Base-by-base conservation (phyloP, 2,797 vertebrate genomes). In the Muraenolepis orangiensis region DNA sequence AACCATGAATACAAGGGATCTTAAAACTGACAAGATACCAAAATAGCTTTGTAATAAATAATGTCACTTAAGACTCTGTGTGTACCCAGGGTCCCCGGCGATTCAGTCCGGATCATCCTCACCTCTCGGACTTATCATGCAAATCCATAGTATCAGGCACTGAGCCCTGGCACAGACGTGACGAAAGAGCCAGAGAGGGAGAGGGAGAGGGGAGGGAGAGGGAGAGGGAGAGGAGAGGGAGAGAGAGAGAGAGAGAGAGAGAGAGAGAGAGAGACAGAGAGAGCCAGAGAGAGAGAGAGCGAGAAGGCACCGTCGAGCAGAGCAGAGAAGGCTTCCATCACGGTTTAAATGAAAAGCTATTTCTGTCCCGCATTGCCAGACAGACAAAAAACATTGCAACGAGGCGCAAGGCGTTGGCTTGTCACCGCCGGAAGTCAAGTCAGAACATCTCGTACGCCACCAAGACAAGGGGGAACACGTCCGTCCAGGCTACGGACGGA, bases 71-170 rank as follows among this genome's bases (percentile, higher is more conserved):
- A 34, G 32, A 34, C 32, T 23, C 18, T 26, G 57, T 28, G 28
- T 29, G 66, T 14, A 18, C 29, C 66, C 12, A 30, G 64, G 29
- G 30, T 38, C 16, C 69, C 64, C 57, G 30, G 64, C 67, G 40
- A 72, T 57, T 69, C 51, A 29, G 30, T 68, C 16, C 40, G 40
- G 66, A 69, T 40, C 46, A 71, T 67, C 57, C 57, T 16, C 18
- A 46, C 7, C 23, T 11, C 42, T 20, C 42, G 28, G 38, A 51
- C 66, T 69, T 2, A 8, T 23, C 6, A 31, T 46, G 57, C 32
- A 72, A 72, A 76, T 69, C 66, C 38, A 32, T 69, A 66, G 23
- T 31, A 72, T 32, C n/a, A 68, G 40, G 70, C 31, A n/a, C 36
- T 38, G 40, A 42, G n/a, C 66, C 28, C 46, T 28, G 23, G 68